A percentile compares a stretch with the other conserved stretches of the same genome.
Conservation (phyloP, 2,797 vertebrate species). For the Tympanoctomys barrerae region DNA sequence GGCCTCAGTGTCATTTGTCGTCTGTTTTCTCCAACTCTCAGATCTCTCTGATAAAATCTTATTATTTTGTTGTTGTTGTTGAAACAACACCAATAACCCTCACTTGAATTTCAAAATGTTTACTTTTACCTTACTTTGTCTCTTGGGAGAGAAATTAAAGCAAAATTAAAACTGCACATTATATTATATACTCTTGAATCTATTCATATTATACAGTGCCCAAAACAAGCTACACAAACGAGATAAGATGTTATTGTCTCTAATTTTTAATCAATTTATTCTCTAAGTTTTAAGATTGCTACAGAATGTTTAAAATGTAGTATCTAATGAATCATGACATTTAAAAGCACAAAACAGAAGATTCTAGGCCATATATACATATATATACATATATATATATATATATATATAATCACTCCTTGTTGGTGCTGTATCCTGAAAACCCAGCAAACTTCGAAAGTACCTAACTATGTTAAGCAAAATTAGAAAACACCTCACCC, state of each 20-base stretch:
- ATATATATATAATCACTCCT: no score
- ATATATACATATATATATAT: no score
- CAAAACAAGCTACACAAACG: constrained; percentile 26
- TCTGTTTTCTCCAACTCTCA: neutral
- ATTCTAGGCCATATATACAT: neutral
- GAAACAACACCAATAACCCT: neutral
- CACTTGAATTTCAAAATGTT: constrained; percentile 19
- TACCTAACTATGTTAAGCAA: neutral
- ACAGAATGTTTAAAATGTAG: constrained; percentile 9
- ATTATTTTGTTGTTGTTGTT: neutral
- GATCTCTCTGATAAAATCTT: neutral
- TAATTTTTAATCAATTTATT: neutral
- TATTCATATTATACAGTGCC: neutral
- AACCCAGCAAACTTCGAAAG: constrained; percentile 12
- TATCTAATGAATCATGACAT: neutral
- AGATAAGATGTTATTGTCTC: neutral
- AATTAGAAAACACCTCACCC: neutral
- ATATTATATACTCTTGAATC: neutral
- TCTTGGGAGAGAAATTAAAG: neutral
- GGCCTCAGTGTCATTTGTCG: neutral
- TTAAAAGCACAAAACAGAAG: constrained; percentile 1
- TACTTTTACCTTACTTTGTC: neutral
- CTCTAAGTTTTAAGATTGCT: constrained; percentile 1
- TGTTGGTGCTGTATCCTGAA: constrained; percentile 40
- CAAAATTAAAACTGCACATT: neutral